These are phyloP conservation scores for Rhyacichthys aspro DNA, from an alignment of 2,797 vertebrate genomes.

Conservation along the genomic window DNA sequence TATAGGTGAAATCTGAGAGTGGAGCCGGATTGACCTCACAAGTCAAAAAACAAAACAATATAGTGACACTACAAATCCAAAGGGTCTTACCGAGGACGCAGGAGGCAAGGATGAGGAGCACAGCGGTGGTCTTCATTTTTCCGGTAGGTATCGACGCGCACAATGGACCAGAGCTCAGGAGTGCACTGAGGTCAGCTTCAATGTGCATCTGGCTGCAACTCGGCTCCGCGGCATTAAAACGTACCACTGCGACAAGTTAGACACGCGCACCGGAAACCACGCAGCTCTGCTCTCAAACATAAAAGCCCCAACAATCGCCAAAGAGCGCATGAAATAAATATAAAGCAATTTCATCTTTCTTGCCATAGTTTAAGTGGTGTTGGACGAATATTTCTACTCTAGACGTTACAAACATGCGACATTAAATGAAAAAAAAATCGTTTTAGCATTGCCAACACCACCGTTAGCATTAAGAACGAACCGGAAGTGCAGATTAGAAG, in stretches of 20 bases:
- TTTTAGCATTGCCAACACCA: too few species aligned
- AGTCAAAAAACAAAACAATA: too few species aligned
- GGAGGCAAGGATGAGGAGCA: not conserved
- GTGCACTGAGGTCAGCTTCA: not conserved
- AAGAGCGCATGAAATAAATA: not conserved
- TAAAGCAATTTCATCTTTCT: too few species aligned
- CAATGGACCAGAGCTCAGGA: not conserved
- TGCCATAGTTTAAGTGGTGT: too few species aligned
- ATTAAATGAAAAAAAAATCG: too few species aligned
- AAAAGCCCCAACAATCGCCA: not conserved
- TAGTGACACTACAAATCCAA: not conserved
- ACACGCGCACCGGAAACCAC: not conserved
- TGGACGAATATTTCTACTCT: too few species aligned
- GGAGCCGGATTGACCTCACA: too few species aligned
- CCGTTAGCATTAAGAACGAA: too few species aligned
- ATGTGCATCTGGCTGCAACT: not conserved
- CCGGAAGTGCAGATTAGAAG: too few species aligned
- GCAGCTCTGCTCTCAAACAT: not conserved
- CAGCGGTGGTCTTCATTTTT: not conserved
- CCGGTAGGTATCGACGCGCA: not conserved
- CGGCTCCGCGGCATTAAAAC: not conserved
- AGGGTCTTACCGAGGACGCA: slow-evolving; percentile 1
- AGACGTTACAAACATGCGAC: too few species aligned
- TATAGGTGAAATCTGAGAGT: too few species aligned
- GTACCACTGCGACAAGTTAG: not conserved